Base-by-base conservation (phyloP, 2,888 invertebrate species). In the Fragum sueziense region DNA sequence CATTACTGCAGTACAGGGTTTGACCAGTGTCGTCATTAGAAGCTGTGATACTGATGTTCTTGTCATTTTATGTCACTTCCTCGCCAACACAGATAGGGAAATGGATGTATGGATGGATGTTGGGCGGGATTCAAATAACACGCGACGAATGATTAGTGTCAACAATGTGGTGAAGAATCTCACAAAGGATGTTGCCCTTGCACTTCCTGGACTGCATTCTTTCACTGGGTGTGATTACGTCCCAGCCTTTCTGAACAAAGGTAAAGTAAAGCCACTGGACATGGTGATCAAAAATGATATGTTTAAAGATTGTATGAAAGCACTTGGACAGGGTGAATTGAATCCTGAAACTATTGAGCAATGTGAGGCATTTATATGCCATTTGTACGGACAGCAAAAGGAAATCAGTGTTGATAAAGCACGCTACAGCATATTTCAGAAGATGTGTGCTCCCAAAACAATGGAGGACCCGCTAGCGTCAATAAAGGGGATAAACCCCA, bases 121-220 rank as follows among this genome's bases (percentile, higher is more conserved):
- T 29, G 41, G 70, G 57, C 14, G 59, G 57, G 59, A 59, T 29
- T 17, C 59, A 59, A 59, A 59, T 29, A 29, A 59, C 59, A 59
- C 59, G 25, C 11, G 59, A 25, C 22, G 59, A 9, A 27, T 27
- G 6, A 59, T 59, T 29, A 59, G 59, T 25, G 27, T 59, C 2
- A 59, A 59, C 59, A 59, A 17, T 27, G 29, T 59, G 17, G 27
- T 59, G 59, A n/a, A 27, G 2, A 25, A 25, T 27, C 22, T 59
- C 9, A 59, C 59, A 4, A 25, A 59, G 29, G 59, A 25, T 3
- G 59, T 59, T n/a, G 14, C 59, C 2, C 59, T 22, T 59, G 59
- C 27, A 7, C 59, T 59, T 17, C 59, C 59, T 17, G 59, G 59
- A 17, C 14, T 59, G 59, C 59, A 59, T 29, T 25, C 59, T 27